Conservation (phyloP, 1,140 invertebrate species). For the Holotrichia oblita region DNA sequence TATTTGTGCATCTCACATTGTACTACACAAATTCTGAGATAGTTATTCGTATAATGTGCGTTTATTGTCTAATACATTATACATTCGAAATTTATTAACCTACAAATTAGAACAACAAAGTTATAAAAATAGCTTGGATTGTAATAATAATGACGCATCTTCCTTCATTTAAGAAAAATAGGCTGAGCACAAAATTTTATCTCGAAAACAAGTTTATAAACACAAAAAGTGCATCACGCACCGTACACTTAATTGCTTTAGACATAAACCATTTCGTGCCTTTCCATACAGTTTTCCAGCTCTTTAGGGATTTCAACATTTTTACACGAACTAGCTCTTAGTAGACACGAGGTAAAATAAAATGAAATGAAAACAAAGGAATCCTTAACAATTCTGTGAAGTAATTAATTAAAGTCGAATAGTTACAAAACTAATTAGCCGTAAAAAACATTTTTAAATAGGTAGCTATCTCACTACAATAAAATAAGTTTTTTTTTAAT, state of each 20-base stretch:
- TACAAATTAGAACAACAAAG: no score
- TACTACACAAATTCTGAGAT: no score
- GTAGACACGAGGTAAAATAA: background rate
- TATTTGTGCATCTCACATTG: background rate
- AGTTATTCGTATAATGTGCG: no score
- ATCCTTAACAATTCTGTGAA: background rate
- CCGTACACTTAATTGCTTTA: background rate
- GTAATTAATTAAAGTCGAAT: constrained; percentile 14
- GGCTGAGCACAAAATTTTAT: background rate
- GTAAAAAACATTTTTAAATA: background rate
- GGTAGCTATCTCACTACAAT: background rate
- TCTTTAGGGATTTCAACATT: background rate
- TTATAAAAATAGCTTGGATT: no score
- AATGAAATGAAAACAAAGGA: background rate
- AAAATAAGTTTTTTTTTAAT: background rate
- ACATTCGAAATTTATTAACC: no score
- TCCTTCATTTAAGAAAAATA: background rate
- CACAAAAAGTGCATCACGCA: constrained; percentile 24
- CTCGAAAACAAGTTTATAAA: constrained; percentile 5
- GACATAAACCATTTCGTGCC: background rate
- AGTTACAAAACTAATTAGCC: background rate
- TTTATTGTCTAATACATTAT: no score
- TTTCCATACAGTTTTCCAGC: background rate
- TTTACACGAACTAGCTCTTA: background rate
- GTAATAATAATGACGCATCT: no score